Evolutionary conservation across 2,797 vertebrate genomes (phyloP).

Genomic region (Tadarida brasiliensis): DNA sequence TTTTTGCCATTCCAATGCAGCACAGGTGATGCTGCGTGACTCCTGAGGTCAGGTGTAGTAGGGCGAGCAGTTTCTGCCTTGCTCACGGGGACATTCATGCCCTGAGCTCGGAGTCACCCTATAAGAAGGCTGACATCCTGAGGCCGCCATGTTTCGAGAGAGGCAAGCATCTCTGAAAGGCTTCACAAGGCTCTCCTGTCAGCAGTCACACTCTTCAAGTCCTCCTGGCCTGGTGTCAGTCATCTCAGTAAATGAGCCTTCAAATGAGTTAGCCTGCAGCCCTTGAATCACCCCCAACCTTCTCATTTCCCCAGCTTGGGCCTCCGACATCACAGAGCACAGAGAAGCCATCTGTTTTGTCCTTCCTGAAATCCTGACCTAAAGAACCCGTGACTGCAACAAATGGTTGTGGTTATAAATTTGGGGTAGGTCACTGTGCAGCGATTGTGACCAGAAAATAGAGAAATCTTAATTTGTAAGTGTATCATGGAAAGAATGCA

Average conservation of each 20-base stretch:
- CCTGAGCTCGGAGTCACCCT: neutral
- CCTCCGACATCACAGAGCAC: neutral
- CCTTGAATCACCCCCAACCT: neutral
- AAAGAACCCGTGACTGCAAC: neutral
- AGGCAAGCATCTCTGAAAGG: neutral
- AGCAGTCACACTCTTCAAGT: neutral
- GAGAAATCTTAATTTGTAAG: constrained; percentile 41
- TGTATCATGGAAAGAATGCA: neutral
- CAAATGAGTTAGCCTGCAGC: neutral
- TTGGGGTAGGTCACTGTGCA: neutral
- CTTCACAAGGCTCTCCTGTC: neutral
- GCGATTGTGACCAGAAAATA: neutral
- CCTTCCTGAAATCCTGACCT: neutral
- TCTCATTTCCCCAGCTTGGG: neutral
- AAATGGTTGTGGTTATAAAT: neutral
- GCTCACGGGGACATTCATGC: neutral
- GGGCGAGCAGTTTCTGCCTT: neutral
- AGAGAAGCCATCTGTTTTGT: neutral
- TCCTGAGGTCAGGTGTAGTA: neutral
- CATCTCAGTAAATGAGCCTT: neutral
- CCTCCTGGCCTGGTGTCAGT: neutral
- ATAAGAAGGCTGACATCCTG: neutral
- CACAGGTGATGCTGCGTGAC: neutral
- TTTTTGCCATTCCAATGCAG: neutral
- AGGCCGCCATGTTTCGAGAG: neutral